phyloP scores from a whole-genome alignment of 92 coral and sea anemone genomes.

The Ricordea florida region DNA sequence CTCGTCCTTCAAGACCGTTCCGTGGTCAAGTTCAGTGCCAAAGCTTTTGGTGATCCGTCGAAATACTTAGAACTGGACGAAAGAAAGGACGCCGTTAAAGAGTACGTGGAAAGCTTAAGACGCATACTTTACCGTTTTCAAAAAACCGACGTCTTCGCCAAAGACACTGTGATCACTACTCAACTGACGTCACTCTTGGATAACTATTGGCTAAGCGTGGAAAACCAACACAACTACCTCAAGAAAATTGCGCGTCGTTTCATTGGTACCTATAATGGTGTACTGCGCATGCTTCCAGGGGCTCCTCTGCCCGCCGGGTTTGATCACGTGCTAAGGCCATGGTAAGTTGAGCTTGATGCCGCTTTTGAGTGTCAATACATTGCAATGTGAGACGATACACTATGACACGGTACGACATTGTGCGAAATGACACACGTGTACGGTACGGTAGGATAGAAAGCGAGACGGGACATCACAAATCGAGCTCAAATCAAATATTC shows the following conservation, averaged over 20 bases:
- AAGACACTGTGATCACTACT: constrained; percentile 20
- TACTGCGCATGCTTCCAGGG: constrained; percentile 74
- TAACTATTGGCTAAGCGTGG: constrained; percentile 28
- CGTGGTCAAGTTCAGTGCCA: constrained; percentile 74
- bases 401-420: no score
- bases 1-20: constrained; percentile 53
- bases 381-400: no score
- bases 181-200: constrained; percentile 45
- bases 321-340: constrained; percentile 71
- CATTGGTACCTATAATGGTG: constrained; percentile 81
- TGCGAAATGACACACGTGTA: no score
- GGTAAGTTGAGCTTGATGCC: no score
- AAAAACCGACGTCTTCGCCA: background rate
- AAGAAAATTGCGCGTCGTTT: constrained; percentile 66
- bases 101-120: constrained; percentile 28
- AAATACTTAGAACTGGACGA: constrained; percentile 70
- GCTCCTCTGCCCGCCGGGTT: constrained; percentile 72
- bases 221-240: constrained; percentile 7
- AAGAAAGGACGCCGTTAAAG: constrained; percentile 12
- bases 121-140: background rate
- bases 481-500: no score
- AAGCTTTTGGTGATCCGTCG: constrained; percentile 64
- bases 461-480: no score
- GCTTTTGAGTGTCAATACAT: no score
- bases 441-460: no score